phyloP scores from a whole-genome alignment of 2,113 vertebrate genomes.

The Hippolais icterina region DNA sequence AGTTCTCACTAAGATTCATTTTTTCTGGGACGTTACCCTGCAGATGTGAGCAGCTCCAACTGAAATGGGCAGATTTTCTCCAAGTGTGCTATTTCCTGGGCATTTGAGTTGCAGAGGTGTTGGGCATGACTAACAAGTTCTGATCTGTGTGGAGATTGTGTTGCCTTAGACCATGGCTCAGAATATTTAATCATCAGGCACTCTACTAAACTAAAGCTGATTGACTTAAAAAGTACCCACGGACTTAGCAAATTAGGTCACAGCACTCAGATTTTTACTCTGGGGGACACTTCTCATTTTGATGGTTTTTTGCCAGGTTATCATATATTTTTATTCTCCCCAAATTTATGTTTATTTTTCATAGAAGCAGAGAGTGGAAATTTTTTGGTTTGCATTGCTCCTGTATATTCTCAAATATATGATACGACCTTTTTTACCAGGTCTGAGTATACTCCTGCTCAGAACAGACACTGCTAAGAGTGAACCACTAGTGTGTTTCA shows the following conservation, averaged over 20 bases:
- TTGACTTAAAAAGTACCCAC: constrained; percentile 11
- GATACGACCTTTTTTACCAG: not conserved
- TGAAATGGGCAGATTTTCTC: constrained; percentile 49
- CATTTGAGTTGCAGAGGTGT: not conserved
- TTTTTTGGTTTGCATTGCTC: not conserved
- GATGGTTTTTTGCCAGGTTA: not conserved
- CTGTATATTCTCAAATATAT: not conserved
- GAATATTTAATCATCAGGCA: constrained; percentile 29
- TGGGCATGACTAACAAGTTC: constrained; percentile 44
- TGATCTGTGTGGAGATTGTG: constrained; percentile 47
- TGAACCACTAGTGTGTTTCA: not conserved
- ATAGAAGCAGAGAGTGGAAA: not conserved
- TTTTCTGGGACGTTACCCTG: constrained; percentile 10
- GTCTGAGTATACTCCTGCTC: not conserved
- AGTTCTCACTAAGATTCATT: constrained; percentile 40
- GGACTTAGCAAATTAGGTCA: constrained; percentile 32
- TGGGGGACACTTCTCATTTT: not conserved
- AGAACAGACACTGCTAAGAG: not conserved
- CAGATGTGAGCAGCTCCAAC: constrained; percentile 52
- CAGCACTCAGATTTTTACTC: not conserved
- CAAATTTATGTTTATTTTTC: not conserved
- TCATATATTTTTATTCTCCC: not conserved
- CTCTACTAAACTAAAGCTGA: not conserved
- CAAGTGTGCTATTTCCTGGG: constrained; percentile 48
- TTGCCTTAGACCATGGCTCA: constrained; percentile 26